Conservation (phyloP, 2,888 invertebrate species). For the Dryadula phaetusa region DNA sequence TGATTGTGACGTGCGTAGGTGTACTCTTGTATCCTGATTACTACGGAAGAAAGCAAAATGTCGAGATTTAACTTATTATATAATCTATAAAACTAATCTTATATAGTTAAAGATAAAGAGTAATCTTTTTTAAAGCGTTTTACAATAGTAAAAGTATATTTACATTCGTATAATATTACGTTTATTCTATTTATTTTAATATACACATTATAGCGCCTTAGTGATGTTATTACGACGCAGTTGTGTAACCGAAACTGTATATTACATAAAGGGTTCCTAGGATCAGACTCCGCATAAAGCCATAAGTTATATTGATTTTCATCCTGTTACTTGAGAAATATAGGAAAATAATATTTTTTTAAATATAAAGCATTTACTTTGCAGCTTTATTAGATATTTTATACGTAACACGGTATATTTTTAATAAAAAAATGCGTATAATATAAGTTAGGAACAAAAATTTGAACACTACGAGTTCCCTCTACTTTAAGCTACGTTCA, state of each 20-base stretch:
- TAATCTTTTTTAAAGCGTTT: conserved; percentile 14
- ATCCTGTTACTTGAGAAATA: too few relatives aligned
- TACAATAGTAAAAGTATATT: conserved; percentile 13
- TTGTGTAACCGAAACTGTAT: not conserved
- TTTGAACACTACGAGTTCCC: too few relatives aligned
- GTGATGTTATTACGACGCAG: conserved; percentile 8
- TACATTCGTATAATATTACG: not conserved
- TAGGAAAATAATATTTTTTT: too few relatives aligned
- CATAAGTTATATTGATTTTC: not conserved
- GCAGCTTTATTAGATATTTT: too few relatives aligned
- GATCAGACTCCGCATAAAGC: not conserved
- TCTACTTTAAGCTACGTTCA: too few relatives aligned
- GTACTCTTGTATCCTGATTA: conserved; percentile 8
- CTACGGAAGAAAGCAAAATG: not conserved
- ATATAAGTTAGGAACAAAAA: too few relatives aligned
- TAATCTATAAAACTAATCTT: conserved; percentile 8
- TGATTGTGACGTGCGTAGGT: not conserved
- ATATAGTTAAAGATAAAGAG: not conserved
- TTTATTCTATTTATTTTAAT: conserved; percentile 9
- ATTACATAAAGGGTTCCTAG: not conserved
- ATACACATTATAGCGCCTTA: not conserved
- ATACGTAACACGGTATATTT: too few relatives aligned
- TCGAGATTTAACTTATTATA: conserved; percentile 1
- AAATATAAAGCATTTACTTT: too few relatives aligned
- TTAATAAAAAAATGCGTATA: too few relatives aligned